A percentile compares a stretch with the other conserved stretches of the same genome.
Conservation (phyloP, 2,888 invertebrate species). For the Tortricodes alternella region DNA sequence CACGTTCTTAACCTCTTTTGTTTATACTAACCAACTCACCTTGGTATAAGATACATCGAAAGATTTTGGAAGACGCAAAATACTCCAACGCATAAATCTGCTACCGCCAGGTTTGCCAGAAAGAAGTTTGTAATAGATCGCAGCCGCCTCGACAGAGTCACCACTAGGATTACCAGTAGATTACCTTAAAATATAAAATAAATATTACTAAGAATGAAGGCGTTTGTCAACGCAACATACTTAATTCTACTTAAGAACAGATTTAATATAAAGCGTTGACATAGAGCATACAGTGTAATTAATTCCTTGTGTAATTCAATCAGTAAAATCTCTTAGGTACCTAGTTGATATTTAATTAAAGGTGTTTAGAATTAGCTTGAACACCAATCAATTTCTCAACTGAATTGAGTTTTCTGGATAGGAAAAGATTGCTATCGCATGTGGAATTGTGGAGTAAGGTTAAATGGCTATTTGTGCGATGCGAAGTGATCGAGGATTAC, state of each 20-base stretch:
- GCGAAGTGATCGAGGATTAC: neutral
- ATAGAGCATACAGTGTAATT: constrained; percentile 1
- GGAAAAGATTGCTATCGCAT: neutral
- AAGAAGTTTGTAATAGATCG: constrained; percentile 96
- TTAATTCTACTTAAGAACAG: neutral
- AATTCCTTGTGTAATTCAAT: constrained; percentile 6
- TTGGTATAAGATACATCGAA: constrained; percentile 89
- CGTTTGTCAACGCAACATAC: neutral
- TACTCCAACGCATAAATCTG: constrained; percentile 95
- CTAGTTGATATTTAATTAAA: neutral
- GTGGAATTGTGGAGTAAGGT: constrained; percentile 2
- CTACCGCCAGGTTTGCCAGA: constrained; percentile 93
- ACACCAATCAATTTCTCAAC: neutral
- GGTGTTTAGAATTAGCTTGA: neutral
- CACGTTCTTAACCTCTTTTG: neutral
- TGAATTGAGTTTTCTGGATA: constrained; percentile 6
- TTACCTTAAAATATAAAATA: constrained; percentile 86
- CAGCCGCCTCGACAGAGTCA: constrained; percentile 90
- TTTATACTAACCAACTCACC: constrained; percentile 76
- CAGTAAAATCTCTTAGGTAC: neutral
- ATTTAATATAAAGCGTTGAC: no score
- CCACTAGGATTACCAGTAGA: constrained; percentile 92
- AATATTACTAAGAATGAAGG: neutral
- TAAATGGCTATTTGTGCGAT: constrained; percentile 18
- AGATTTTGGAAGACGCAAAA: constrained; percentile 96